These are phyloP conservation scores for Petrocephalus schoutedeni DNA, from an alignment of 2,797 vertebrate species.

Conservation along the genomic window DNA sequence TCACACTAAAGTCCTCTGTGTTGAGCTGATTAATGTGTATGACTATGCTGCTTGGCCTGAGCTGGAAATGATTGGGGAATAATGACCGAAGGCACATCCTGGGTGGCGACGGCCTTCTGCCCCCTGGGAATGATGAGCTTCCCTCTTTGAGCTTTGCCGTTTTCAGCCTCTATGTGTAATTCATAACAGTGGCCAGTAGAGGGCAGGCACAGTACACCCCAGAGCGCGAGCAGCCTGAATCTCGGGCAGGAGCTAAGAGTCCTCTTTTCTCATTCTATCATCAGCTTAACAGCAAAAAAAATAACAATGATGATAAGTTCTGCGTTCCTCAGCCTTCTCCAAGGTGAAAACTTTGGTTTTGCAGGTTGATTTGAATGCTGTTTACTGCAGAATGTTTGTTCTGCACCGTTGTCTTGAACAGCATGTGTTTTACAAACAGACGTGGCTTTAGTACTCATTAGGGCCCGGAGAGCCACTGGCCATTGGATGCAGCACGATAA, in stretches of 20 bases:
- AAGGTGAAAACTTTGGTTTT: slow-evolving; percentile 36
- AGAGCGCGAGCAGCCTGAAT: slow-evolving; percentile 23
- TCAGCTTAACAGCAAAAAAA: slow-evolving; percentile 30
- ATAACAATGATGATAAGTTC: slow-evolving; percentile 38
- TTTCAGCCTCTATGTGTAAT: not conserved
- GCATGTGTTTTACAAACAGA: slow-evolving; percentile 44
- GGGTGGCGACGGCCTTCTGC: not conserved
- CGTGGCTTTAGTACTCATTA: slow-evolving; percentile 27
- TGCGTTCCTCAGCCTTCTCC: slow-evolving; percentile 42
- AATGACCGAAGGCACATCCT: not conserved
- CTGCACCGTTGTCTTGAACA: slow-evolving; percentile 31
- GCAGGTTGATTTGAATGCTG: slow-evolving; percentile 42
- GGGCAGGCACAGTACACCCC: slow-evolving; percentile 54
- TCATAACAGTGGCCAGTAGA: slow-evolving; percentile 48
- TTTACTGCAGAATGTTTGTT: slow-evolving; percentile 50
- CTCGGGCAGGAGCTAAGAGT: slow-evolving; percentile 22
- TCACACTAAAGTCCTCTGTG: not conserved
- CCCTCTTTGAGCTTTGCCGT: not conserved
- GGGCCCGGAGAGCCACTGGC: not conserved
- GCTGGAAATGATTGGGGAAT: not conserved
- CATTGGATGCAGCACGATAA: not conserved
- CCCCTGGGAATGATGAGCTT: not conserved
- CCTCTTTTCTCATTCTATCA: not conserved
- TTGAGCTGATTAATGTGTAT: not conserved
- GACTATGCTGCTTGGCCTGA: not conserved